Conservation (phyloP, 2,888 invertebrate genomes). For the Tachina fera region DNA sequence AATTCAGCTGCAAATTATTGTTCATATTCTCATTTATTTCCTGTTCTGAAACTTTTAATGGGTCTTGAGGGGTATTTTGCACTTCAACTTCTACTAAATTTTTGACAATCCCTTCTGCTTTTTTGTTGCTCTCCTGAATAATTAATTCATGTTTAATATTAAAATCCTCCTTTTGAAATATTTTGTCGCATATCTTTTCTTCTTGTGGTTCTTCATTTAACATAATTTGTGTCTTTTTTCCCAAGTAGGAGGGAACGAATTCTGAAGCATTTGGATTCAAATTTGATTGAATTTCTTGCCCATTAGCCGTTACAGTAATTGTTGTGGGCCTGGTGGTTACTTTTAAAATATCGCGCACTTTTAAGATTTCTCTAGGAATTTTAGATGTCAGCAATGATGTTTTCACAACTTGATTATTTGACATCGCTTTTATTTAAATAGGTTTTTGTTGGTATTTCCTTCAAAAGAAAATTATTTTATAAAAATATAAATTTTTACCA, state of each 20-base stretch:
- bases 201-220: neutral
- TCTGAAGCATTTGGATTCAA: constrained; percentile 74
- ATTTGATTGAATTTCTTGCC: constrained; percentile 68
- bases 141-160: neutral
- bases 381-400: neutral
- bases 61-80: neutral
- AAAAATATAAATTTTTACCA: constrained; percentile 51
- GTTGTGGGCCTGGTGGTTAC: neutral
- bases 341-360: neutral
- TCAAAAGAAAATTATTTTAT: constrained; percentile 5
- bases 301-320: constrained; percentile 63
- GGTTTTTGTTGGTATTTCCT: constrained; percentile 34
- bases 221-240: neutral
- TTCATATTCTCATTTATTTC: neutral
- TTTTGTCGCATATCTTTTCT: neutral
- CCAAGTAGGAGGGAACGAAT: constrained; percentile 70
- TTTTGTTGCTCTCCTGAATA: neutral
- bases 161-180: neutral
- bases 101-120: neutral
- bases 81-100: neutral
- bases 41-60: neutral
- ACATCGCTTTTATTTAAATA: constrained; percentile 47
- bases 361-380: constrained; percentile 10
- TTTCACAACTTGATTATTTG: constrained; percentile 37
- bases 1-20: neutral